phyloP scores from a whole-genome alignment of 2,888 invertebrate genomes.

The Coronaproctus castanopsis region DNA sequence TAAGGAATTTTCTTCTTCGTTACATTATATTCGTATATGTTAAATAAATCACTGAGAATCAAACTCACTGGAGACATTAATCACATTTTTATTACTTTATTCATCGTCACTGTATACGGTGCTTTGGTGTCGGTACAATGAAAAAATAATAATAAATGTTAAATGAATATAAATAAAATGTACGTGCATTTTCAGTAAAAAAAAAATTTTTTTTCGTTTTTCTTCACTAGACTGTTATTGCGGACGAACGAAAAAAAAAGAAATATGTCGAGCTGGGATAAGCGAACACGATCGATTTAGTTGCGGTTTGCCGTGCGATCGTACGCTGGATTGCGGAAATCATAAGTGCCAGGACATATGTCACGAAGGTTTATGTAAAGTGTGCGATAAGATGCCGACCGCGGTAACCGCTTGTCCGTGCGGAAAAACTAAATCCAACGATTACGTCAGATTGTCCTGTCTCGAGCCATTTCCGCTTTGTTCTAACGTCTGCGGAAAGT shows the following conservation, averaged over 20 bases:
- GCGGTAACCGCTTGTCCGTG: conserved; percentile 52
- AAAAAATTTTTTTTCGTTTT: not conserved
- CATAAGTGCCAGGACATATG: conserved; percentile 48
- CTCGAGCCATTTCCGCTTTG: conserved; percentile 66
- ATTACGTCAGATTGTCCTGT: conserved; percentile 41
- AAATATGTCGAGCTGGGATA: conserved; percentile 38
- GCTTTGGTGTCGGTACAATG: no score
- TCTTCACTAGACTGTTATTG: conserved; percentile 42
- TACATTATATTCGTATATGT: no score
- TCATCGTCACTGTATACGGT: no score
- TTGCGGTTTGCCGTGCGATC: conserved; percentile 42
- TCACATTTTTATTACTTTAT: no score
- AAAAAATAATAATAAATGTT: no score
- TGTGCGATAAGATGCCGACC: conserved; percentile 40
- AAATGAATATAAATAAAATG: no score
- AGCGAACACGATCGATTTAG: conserved; percentile 24
- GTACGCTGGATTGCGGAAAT: conserved; percentile 40
- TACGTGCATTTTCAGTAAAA: no score
- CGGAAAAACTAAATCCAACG: conserved; percentile 38
- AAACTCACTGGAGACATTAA: no score
- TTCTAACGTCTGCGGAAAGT: conserved; percentile 35
- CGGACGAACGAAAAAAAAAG: conserved; percentile 37
- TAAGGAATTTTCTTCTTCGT: no score
- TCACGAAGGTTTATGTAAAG: conserved; percentile 37
- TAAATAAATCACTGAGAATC: no score